phyloP scores from a whole-genome alignment of 2,888 invertebrate genomes.

The Rhagophthalmus giganteus region DNA sequence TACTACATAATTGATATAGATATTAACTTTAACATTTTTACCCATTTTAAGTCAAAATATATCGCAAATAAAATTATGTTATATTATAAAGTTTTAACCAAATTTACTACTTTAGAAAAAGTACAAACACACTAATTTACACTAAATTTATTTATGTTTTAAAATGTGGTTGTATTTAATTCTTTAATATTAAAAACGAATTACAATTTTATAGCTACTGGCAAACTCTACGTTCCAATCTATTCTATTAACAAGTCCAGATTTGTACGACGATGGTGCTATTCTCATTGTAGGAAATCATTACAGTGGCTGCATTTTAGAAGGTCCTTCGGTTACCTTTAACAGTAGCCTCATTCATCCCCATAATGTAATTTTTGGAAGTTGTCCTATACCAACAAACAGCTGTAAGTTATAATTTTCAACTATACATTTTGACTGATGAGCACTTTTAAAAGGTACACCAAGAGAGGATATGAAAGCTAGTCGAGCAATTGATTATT shows the following conservation, averaged over 20 bases:
- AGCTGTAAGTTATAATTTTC: slow-evolving; percentile 63
- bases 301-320: slow-evolving; percentile 81
- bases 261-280: slow-evolving; percentile 71
- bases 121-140: too few species aligned
- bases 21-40: too few species aligned
- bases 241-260: slow-evolving; percentile 72
- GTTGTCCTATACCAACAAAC: slow-evolving; percentile 74
- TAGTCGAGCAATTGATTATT: slow-evolving; percentile 66
- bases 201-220: slow-evolving; percentile 62
- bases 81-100: too few species aligned
- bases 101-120: too few species aligned
- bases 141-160: too few species aligned
- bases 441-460: slow-evolving; percentile 51
- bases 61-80: too few species aligned
- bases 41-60: too few species aligned
- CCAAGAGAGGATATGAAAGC: slow-evolving; percentile 62
- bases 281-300: slow-evolving; percentile 78
- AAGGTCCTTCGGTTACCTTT: slow-evolving; percentile 85
- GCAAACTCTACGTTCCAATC: slow-evolving; percentile 80
- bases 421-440: slow-evolving; percentile 8
- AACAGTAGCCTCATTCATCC: slow-evolving; percentile 65
- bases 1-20: too few species aligned
- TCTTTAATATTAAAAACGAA: too few species aligned
- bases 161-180: too few species aligned
- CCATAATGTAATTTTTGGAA: slow-evolving; percentile 72